Conservation (phyloP, 2,888 invertebrate genomes). For the Miltochrista miniata region DNA sequence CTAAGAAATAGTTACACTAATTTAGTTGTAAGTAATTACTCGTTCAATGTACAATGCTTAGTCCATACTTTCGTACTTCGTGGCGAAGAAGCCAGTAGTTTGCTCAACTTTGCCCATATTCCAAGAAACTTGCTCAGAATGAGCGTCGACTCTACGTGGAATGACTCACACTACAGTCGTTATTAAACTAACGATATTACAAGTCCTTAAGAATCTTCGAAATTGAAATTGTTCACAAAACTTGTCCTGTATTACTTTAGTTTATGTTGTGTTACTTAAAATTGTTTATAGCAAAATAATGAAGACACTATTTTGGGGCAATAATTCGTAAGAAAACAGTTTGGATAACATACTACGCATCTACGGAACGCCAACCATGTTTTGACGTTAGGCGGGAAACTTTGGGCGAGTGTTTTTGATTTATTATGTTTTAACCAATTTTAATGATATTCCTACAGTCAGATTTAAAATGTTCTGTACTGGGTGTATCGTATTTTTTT, state of each 20-base stretch:
- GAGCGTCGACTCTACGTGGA: constrained; percentile 24
- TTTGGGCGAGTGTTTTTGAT: no score
- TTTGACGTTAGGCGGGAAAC: no score
- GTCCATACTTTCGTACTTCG: constrained; percentile 33
- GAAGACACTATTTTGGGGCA: no score
- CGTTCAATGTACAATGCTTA: constrained; percentile 28
- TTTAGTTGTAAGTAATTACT: constrained; percentile 36
- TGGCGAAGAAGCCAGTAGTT: constrained; percentile 31
- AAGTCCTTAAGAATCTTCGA: constrained; percentile 22
- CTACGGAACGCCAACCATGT: no score
- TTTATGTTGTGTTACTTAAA: background rate
- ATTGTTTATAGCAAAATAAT: no score
- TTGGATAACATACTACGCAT: no score
- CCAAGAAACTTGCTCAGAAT: constrained; percentile 38
- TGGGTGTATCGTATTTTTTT: no score
- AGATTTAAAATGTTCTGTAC: no score
- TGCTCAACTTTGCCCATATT: constrained; percentile 41
- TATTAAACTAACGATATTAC: constrained; percentile 33
- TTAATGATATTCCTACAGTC: no score
- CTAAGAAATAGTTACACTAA: no score
- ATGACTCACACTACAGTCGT: constrained; percentile 27
- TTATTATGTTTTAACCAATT: no score
- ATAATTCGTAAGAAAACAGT: no score
- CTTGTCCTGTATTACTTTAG: background rate
- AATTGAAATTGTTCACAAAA: constrained; percentile 13